Base-by-base conservation (phyloP, 2,888 invertebrate genomes). In the Tigriopus californicus region DNA sequence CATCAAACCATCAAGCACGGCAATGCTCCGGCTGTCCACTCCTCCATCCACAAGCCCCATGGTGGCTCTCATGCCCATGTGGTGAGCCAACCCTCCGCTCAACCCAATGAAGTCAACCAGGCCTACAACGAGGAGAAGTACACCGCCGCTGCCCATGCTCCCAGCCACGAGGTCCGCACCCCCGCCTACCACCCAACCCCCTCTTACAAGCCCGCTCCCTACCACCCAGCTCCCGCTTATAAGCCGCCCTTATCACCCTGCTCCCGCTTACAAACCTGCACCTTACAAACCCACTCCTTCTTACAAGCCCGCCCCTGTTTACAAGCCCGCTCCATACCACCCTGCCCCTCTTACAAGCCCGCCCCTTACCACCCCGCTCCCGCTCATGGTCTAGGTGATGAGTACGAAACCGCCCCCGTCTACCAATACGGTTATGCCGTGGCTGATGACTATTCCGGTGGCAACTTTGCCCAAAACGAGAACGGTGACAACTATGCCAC, bases 351-450 rank as follows among this genome's bases (percentile, higher is more conserved):
- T 54, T 40, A 54, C 54, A 41, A 40, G 41, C 54, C 54, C 18
- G 54, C 54, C 41, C 40, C 40, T 22, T 54, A 54, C 41, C 33
- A 25, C 54, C 54, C 54, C 1, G 54, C 54, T 54, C 54, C 54
- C 1, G 15, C 18, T 18, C 44, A 44, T 18, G 44, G 15, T 15
- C 44, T 4, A 6, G 44, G 15, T 3, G 15, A n/a, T 44, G 54
- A 18, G 18, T 40, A 54, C 15, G 41, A 54, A 41, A 33, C 54
- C 41, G 25, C 54, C 41, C 54, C 54, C 18, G 54, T 54, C 54
- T 54, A 54, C 54, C 33, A 54, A 41, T 54, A 54, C 54, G 41
- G 41, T 40, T 54, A 54, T 41, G 54, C 54, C 41, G 54, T 54
- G 11, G 54, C 54, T 33, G 54, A 54, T 54, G 54, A 41, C 54